Conservation (phyloP, 1,140 invertebrate species). For the Odontomachus brunneus region DNA sequence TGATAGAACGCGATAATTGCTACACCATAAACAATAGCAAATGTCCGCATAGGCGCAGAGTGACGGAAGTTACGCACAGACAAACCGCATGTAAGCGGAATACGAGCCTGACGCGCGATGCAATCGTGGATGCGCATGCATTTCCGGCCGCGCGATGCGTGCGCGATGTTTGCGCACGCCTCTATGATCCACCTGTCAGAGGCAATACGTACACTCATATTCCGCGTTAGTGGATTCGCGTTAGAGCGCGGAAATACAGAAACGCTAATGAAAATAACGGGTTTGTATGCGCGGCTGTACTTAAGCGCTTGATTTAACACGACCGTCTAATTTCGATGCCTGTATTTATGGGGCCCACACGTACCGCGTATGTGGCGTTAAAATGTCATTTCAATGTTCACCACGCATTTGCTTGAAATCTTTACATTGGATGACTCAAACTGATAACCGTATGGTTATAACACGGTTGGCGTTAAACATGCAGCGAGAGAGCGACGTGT, state of each 20-base stretch:
- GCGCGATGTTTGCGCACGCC: slow-evolving; percentile 62
- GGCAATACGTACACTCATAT: slow-evolving; percentile 26
- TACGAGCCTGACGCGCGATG: slow-evolving; percentile 57
- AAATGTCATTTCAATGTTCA: slow-evolving; percentile 8
- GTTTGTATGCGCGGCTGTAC: not conserved
- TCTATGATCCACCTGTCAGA: slow-evolving; percentile 59
- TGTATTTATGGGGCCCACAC: slow-evolving; percentile 9
- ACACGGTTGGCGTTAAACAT: not conserved
- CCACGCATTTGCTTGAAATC: slow-evolving; percentile 6
- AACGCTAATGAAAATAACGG: slow-evolving; percentile 47
- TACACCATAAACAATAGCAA: slow-evolving; percentile 50
- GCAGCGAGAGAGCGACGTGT: not conserved
- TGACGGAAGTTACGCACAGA: slow-evolving; percentile 72
- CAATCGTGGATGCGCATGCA: slow-evolving; percentile 33
- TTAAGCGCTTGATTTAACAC: slow-evolving; percentile 13
- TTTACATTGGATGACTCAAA: slow-evolving; percentile 18
- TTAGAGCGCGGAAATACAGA: not conserved
- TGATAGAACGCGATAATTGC: slow-evolving; percentile 42
- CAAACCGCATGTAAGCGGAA: slow-evolving; percentile 75
- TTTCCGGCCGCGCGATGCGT: slow-evolving; percentile 48
- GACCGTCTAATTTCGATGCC: not conserved
- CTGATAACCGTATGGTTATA: not conserved
- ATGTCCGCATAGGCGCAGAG: slow-evolving; percentile 31
- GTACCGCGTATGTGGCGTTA: no score
- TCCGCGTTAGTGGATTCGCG: slow-evolving; percentile 18